These are phyloP conservation scores for Euspilapteryx auroguttella DNA, from an alignment of 2,888 invertebrate genomes.

Conservation along the genomic window DNA sequence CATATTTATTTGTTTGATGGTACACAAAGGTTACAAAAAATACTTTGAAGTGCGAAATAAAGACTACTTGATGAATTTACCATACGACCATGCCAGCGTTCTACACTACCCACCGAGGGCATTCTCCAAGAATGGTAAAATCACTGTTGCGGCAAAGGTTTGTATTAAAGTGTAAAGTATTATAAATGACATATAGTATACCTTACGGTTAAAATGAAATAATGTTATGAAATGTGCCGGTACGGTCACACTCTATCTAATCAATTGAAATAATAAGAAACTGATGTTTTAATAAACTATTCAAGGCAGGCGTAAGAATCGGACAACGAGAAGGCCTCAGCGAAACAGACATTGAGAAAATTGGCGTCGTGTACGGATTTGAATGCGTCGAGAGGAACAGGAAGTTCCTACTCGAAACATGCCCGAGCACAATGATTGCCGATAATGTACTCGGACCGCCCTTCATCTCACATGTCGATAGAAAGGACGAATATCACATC, in stretches of 20 bases:
- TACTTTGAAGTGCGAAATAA: slow-evolving; percentile 60
- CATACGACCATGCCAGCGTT: slow-evolving; percentile 75
- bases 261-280: no score
- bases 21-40: slow-evolving; percentile 65
- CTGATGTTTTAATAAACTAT: no score
- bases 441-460: slow-evolving; percentile 3
- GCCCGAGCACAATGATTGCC: slow-evolving; percentile 27
- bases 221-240: no score
- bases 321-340: slow-evolving; percentile 43
- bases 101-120: slow-evolving; percentile 78
- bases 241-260: no score
- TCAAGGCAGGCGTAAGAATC: slow-evolving; percentile 21
- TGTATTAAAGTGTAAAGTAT: slow-evolving; percentile 7
- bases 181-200: no score
- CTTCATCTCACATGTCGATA: no score
- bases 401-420: slow-evolving; percentile 34
- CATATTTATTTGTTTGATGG: neutral
- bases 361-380: slow-evolving; percentile 22
- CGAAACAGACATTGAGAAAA: slow-evolving; percentile 32
- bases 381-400: slow-evolving; percentile 35
- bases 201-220: no score
- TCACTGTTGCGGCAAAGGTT: slow-evolving; percentile 70
- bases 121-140: slow-evolving; percentile 71
- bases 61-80: slow-evolving; percentile 17
- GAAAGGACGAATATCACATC: slow-evolving; percentile 17